These are phyloP conservation scores for Drosophila limbata DNA, from an alignment of 2,888 invertebrate species.

Conservation along the genomic window DNA sequence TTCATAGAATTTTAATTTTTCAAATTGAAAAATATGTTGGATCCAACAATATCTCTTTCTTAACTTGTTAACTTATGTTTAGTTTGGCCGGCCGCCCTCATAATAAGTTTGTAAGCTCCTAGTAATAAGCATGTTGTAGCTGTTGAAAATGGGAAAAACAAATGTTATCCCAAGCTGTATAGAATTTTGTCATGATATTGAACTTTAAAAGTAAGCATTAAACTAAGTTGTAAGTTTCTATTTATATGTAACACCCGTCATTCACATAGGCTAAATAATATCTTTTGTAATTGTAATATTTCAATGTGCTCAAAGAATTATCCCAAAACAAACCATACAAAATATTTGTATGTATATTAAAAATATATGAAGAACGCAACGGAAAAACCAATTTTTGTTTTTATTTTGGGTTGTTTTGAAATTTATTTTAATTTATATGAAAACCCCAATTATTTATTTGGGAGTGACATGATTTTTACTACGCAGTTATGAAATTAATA, in stretches of 20 bases:
- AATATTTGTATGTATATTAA: slow-evolving; percentile 33
- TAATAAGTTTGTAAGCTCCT: slow-evolving; percentile 42
- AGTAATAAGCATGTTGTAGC: slow-evolving; percentile 24
- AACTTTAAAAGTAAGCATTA: slow-evolving; percentile 32
- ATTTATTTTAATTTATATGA: background rate
- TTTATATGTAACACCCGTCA: slow-evolving; percentile 66
- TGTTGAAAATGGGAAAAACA: slow-evolving; percentile 34
- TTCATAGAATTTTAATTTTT: slow-evolving; percentile 38
- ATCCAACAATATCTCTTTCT: slow-evolving; percentile 46
- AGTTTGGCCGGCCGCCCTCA: slow-evolving; percentile 62
- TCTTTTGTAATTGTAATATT: slow-evolving; percentile 48
- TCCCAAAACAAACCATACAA: slow-evolving; percentile 21
- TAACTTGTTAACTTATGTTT: slow-evolving; percentile 41
- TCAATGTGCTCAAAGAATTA: slow-evolving; percentile 65
- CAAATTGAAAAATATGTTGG: slow-evolving; percentile 57
- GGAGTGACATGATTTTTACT: background rate
- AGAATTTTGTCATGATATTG: slow-evolving; percentile 55
- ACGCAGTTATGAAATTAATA: slow-evolving; percentile 9
- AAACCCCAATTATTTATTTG: background rate
- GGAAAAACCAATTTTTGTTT: slow-evolving; percentile 13
- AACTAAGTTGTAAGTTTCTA: slow-evolving; percentile 68
- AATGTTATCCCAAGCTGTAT: slow-evolving; percentile 39
- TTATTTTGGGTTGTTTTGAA: background rate
- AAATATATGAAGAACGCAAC: slow-evolving; percentile 45
- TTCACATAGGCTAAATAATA: slow-evolving; percentile 52